phyloP scores from a whole-genome alignment of 1,140 invertebrate genomes.

The Drosophila lacertosa region DNA sequence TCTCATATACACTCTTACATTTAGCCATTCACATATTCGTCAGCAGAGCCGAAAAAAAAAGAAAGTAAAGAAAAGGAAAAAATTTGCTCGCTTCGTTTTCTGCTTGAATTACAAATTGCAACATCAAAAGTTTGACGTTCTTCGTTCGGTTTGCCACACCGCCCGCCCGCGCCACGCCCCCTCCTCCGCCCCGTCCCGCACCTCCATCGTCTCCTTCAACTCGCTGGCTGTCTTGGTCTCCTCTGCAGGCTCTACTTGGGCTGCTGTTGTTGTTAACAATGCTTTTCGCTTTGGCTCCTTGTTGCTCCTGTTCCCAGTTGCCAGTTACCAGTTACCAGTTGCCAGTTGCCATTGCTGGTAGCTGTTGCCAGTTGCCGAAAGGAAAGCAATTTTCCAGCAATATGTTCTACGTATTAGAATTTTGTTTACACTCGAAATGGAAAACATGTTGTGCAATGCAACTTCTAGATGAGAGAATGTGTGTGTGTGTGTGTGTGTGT shows the following conservation, averaged over 20 bases:
- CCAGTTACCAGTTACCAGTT: constrained; percentile 12
- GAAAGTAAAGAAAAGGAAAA: constrained; percentile 39
- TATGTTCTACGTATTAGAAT: constrained; percentile 82
- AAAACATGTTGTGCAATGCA: constrained; percentile 81
- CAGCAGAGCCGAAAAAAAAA: constrained; percentile 41
- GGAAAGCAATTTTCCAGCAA: constrained; percentile 82
- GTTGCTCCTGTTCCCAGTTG: constrained; percentile 33
- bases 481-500: constrained; percentile 8
- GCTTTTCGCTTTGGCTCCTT: constrained; percentile 63
- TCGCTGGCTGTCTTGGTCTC: background rate
- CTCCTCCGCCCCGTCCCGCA: background rate
- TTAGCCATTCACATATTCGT: constrained; percentile 64
- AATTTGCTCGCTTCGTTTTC: constrained; percentile 81
- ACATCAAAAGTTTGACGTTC: constrained; percentile 83
- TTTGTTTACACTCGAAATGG: constrained; percentile 82
- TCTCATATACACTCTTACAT: constrained; percentile 39
- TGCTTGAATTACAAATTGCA: constrained; percentile 84
- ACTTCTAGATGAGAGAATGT: constrained; percentile 37
- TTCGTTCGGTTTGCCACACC: constrained; percentile 54
- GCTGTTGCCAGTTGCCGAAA: constrained; percentile 63
- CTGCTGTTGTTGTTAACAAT: constrained; percentile 76
- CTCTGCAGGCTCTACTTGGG: constrained; percentile 22
- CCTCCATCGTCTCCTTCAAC: too few relatives aligned
- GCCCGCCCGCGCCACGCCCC: background rate
- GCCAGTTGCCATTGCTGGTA: constrained; percentile 25